Conservation (phyloP, 2,797 vertebrate genomes). For the Podarcis lilfordi region DNA sequence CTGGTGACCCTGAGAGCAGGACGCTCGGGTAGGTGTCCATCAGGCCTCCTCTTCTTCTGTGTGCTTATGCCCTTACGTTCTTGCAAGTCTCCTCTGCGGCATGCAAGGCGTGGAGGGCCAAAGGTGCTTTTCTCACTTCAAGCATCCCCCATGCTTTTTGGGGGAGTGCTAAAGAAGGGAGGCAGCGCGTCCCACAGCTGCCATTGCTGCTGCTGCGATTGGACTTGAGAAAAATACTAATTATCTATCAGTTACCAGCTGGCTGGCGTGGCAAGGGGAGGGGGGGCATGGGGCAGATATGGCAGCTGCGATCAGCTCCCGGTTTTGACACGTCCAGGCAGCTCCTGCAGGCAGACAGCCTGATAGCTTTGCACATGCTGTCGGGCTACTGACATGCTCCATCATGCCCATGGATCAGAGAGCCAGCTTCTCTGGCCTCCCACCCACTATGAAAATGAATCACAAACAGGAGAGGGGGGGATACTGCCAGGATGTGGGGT, state of each 20-base stretch:
- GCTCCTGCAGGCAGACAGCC: constrained; percentile 72
- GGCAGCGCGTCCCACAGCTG: background rate
- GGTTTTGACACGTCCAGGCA: constrained; percentile 81
- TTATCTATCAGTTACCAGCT: constrained; percentile 78
- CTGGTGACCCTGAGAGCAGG: too few species aligned
- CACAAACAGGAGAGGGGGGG: constrained; percentile 27
- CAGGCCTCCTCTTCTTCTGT: too few species aligned
- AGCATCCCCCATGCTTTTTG: accelerated
- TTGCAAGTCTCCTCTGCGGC: background rate
- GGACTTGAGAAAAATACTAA: constrained; percentile 74
- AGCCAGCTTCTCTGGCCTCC: constrained; percentile 63
- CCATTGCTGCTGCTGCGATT: background rate
- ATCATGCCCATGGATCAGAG: constrained; percentile 64
- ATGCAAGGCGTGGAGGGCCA: constrained; percentile 35
- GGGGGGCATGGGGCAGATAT: constrained; percentile 20
- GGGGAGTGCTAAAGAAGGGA: background rate
- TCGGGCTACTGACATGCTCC: constrained; percentile 73
- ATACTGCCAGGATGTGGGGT: constrained; percentile 72
- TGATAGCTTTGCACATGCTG: constrained; percentile 72
- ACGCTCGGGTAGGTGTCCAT: too few species aligned
- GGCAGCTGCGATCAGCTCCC: constrained; percentile 7
- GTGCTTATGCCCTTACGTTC: too few species aligned
- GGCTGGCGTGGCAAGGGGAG: background rate
- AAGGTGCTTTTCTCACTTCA: constrained; percentile 66
- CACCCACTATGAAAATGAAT: constrained; percentile 42